Base-by-base conservation (phyloP, 2,888 invertebrate genomes). In the Carabus problematicus region DNA sequence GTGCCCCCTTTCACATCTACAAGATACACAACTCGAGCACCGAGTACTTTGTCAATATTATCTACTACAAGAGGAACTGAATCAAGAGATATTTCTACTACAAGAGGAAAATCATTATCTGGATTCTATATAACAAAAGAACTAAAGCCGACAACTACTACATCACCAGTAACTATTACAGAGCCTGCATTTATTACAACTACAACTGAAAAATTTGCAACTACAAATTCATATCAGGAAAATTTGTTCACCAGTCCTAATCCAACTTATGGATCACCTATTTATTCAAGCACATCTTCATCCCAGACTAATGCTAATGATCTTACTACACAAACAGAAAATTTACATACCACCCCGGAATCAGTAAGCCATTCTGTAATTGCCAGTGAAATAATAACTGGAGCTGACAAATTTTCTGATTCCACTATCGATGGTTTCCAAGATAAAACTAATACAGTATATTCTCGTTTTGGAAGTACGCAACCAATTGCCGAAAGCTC, bases 121-220 rank as follows among this genome's bases (percentile, higher is more conserved):
- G 69, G 69, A 8, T 69, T 69, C 56, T 69, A 55, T 16, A 69
- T 69, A 9, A 69, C 69, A 12, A 69, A 54, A 39, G 69, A 55
- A 19, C 16, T 61, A 18, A 43, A 49, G 7, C 18, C 61, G 6
- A 42, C 29, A 61, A 47, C 11, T 40, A 40, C 40, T 16, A 42
- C 68, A 42, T 59, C 60, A 7, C 40, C 69, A 8, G 43, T 39
- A 39, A 58, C 58, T n/a, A 58, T 16, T 60, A 14, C 9, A 14
- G 41, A 11, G n/a, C 60, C 60, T 43, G 18, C 18, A 60, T 29
- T 42, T 12, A 60, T 43, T 56, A 56, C 42, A 47, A 59, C 67
- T 1, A 16, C 8, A 18, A 54, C 55, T 64, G 14, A 64, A 18
- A 16, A 52, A 39, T 8, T 16, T 6, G 7, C 60, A 0, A 19